These are phyloP conservation scores for Butorides virescens DNA, from an alignment of 2,113 vertebrate species.

Conservation along the genomic window DNA sequence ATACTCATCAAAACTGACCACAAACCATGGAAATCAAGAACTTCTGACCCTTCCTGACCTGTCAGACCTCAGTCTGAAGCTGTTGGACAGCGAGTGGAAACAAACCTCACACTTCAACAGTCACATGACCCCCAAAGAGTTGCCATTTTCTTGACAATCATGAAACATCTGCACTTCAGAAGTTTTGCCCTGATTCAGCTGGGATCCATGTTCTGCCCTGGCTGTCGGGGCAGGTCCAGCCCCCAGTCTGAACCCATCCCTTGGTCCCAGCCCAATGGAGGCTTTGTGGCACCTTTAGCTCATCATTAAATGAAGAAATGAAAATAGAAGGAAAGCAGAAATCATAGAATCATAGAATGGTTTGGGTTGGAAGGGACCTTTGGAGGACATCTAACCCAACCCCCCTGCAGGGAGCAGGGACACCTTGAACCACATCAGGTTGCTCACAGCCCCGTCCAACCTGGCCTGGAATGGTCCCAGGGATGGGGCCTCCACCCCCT, in stretches of 20 bases:
- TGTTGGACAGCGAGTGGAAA: neutral
- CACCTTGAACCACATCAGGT: no score
- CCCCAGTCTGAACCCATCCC: neutral
- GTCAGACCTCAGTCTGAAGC: neutral
- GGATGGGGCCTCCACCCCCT: no score
- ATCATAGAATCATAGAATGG: no score
- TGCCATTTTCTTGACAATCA: neutral
- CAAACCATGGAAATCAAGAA: neutral
- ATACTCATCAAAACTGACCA: neutral
- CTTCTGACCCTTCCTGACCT: neutral
- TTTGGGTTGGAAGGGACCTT: no score
- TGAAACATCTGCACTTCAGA: neutral
- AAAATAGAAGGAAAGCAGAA: neutral
- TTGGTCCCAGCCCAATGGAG: rapidly evolving
- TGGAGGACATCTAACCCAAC: no score
- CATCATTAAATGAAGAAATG: neutral
- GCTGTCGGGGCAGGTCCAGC: neutral
- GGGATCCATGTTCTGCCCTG: neutral
- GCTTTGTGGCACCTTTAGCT: neutral
- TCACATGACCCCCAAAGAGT: neutral
- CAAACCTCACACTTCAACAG: neutral
- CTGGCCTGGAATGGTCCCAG: no score
- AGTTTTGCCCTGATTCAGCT: neutral
- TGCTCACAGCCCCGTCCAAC: no score
- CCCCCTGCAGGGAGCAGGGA: no score